phyloP scores from a whole-genome alignment of 2,888 invertebrate species.

The Azorinus chamasolen region DNA sequence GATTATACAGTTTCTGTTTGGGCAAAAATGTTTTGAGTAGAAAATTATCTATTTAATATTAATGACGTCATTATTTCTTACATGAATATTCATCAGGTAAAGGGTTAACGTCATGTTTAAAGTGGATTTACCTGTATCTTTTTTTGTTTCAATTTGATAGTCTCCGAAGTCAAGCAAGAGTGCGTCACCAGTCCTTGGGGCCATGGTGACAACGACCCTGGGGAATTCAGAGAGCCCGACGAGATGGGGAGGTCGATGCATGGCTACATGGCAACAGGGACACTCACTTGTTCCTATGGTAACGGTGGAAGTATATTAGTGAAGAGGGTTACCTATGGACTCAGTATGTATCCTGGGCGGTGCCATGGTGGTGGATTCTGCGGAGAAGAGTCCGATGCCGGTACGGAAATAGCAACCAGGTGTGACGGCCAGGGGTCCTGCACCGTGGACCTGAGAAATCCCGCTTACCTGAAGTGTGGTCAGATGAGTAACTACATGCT shows the following conservation, averaged over 20 bases:
- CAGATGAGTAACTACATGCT: slow-evolving; percentile 56
- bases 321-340: slow-evolving; percentile 51
- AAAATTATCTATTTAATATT: too few relatives aligned
- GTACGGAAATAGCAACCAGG: slow-evolving; percentile 35
- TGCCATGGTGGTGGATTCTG: slow-evolving; percentile 48
- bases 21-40: too few relatives aligned
- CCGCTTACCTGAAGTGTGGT: slow-evolving; percentile 51
- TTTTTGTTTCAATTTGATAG: too few relatives aligned
- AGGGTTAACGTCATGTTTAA: too few relatives aligned
- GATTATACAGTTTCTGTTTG: too few relatives aligned
- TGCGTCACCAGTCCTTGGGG: too few relatives aligned
- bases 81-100: too few relatives aligned
- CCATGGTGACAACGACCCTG: slow-evolving; percentile 10
- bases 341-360: slow-evolving; percentile 31
- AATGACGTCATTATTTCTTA: too few relatives aligned
- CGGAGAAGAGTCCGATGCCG: slow-evolving; percentile 50
- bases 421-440: slow-evolving; percentile 59
- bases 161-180: too few relatives aligned
- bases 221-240: slow-evolving; percentile 19
- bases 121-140: too few relatives aligned
- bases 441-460: slow-evolving; percentile 33
- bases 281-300: slow-evolving; percentile 46
- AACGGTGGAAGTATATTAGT: slow-evolving; percentile 52
- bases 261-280: slow-evolving; percentile 23
- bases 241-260: slow-evolving; percentile 18